phyloP scores from a whole-genome alignment of 2,888 invertebrate species.

The Nymphalis c-album region DNA sequence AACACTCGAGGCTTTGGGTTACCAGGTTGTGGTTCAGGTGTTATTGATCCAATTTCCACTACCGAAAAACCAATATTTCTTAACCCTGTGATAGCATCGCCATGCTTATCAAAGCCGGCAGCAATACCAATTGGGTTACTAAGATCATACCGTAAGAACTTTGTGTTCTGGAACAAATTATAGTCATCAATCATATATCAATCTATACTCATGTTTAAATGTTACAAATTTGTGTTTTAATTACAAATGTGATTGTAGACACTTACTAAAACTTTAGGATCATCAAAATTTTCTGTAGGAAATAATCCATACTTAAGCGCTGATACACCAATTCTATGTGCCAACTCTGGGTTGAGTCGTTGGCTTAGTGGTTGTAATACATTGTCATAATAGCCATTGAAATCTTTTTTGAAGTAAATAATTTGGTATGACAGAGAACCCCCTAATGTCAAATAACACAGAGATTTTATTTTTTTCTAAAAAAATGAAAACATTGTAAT shows the following conservation, averaged over 20 bases:
- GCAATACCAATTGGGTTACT: constrained; percentile 98
- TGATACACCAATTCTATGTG: constrained; percentile 89
- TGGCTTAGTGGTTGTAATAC: constrained; percentile 87
- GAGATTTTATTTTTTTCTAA: constrained; percentile 86
- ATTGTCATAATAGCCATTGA: constrained; percentile 89
- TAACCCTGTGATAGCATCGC: constrained; percentile 92
- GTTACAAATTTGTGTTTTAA: background rate
- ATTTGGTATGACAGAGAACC: constrained; percentile 85
- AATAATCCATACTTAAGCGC: constrained; percentile 89
- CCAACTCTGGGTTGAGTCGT: constrained; percentile 88
- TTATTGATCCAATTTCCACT: constrained; percentile 97
- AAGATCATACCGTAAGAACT: constrained; percentile 86
- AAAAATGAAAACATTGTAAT: constrained; percentile 43
- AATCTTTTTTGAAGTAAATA: constrained; percentile 86
- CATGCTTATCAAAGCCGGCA: constrained; percentile 99
- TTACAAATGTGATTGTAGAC: constrained; percentile 11
- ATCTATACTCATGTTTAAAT: background rate
- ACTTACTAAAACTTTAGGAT: constrained; percentile 85
- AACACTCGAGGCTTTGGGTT: constrained; percentile 97
- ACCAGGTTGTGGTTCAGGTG: constrained; percentile 95
- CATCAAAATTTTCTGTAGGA: constrained; percentile 80
- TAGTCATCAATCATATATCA: background rate
- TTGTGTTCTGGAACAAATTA: constrained; percentile 80
- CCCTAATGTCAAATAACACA: constrained; percentile 83
- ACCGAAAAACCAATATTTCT: constrained; percentile 95